phyloP scores from a whole-genome alignment of 2,888 invertebrate genomes.

The Pachliopta kotzebuea region DNA sequence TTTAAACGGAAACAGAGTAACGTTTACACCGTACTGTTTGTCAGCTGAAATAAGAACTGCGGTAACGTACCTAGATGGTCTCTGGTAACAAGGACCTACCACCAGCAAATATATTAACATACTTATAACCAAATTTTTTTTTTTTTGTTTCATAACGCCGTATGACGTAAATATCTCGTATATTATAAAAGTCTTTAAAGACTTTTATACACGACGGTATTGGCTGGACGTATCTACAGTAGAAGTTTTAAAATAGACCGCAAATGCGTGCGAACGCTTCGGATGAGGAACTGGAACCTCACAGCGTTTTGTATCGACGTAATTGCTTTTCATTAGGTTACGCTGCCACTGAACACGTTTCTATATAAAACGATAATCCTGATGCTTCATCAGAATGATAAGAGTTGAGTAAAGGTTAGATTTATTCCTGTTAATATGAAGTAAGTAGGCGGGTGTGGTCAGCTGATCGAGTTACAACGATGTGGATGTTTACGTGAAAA shows the following conservation, averaged over 20 bases:
- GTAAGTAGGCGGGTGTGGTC: slow-evolving; percentile 58
- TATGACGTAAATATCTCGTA: slow-evolving; percentile 56
- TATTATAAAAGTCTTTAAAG: slow-evolving; percentile 27
- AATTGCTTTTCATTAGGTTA: slow-evolving; percentile 34
- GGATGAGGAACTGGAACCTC: slow-evolving; percentile 44
- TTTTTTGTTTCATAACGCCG: slow-evolving; percentile 26
- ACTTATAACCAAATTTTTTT: no score
- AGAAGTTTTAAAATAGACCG: slow-evolving; percentile 62
- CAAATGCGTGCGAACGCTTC: slow-evolving; percentile 38
- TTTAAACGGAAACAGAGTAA: no score
- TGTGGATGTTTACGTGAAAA: slow-evolving; percentile 60
- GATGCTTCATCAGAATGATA: neutral
- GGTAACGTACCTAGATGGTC: no score
- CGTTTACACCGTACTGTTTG: no score
- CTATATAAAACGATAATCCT: slow-evolving; percentile 32
- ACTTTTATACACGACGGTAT: slow-evolving; percentile 49
- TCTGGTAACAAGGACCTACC: no score
- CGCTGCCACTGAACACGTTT: slow-evolving; percentile 32
- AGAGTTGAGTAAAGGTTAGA: neutral
- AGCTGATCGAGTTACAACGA: slow-evolving; percentile 58
- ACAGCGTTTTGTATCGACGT: slow-evolving; percentile 52
- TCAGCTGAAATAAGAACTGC: no score
- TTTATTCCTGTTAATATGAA: slow-evolving; percentile 12
- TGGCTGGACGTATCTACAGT: slow-evolving; percentile 50
- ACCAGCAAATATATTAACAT: no score